phyloP scores from a whole-genome alignment of 2,888 invertebrate genomes.

The Deilephila porcellus region DNA sequence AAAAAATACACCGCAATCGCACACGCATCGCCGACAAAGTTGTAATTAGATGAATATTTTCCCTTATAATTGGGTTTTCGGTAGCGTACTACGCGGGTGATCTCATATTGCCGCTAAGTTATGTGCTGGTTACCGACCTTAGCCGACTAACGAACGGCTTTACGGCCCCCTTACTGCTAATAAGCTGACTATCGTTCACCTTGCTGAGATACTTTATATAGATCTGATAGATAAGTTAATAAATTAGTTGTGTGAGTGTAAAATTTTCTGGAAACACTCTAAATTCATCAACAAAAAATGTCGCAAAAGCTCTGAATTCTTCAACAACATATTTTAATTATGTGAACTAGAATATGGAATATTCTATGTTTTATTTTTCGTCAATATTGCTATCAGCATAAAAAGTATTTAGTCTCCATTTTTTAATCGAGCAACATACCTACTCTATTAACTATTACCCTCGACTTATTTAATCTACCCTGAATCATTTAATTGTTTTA shows the following conservation, averaged over 20 bases:
- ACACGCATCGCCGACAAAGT: not conserved
- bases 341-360: too few species aligned
- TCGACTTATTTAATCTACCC: too few species aligned
- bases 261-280: too few species aligned
- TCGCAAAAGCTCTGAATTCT: too few species aligned
- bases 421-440: too few species aligned
- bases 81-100: conserved; percentile 58
- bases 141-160: conserved; percentile 37
- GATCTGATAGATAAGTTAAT: not conserved
- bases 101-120: conserved; percentile 47
- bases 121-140: conserved; percentile 43
- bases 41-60: conserved; percentile 24
- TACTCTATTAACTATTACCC: too few species aligned
- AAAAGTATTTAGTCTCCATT: too few species aligned
- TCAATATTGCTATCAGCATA: too few species aligned
- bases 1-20: not conserved
- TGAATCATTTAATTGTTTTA: too few species aligned
- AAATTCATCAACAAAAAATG: too few species aligned
- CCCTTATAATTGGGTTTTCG: conserved; percentile 28
- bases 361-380: too few species aligned
- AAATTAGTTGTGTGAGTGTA: not conserved
- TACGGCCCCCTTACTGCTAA: conserved; percentile 45
- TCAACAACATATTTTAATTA: too few species aligned
- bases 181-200: conserved; percentile 35
- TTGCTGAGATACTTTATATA: not conserved